phyloP scores from a whole-genome alignment of 2,113 vertebrate species.

The Myiopsitta monachus region DNA sequence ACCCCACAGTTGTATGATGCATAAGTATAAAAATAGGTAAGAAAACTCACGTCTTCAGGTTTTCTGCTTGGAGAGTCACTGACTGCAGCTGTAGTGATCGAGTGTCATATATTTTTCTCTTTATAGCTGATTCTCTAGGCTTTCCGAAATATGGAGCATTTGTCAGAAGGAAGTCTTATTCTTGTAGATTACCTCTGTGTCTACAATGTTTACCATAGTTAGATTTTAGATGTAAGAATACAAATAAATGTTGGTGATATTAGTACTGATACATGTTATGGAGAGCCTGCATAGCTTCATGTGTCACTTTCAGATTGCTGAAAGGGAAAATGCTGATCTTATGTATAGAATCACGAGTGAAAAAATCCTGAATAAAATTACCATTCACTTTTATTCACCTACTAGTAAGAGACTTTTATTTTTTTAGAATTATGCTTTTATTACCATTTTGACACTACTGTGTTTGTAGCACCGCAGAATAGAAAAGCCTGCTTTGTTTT shows the following conservation, averaged over 20 bases:
- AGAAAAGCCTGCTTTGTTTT: not conserved
- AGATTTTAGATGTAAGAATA: not conserved
- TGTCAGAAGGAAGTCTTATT: not conserved
- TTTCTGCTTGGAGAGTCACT: not conserved
- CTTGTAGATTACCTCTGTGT: not conserved
- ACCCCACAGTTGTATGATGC: conserved; percentile 98
- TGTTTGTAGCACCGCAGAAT: not conserved
- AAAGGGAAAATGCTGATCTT: not conserved
- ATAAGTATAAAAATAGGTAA: conserved; percentile 94
- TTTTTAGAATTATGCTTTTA: not conserved
- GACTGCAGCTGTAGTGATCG: not conserved
- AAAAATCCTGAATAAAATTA: not conserved
- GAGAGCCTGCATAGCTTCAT: not conserved
- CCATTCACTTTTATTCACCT: not conserved
- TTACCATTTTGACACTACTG: not conserved
- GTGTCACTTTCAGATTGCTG: not conserved
- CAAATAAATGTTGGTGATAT: not conserved
- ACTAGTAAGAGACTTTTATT: not conserved
- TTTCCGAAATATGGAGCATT: not conserved
- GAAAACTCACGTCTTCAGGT: conserved; percentile 8
- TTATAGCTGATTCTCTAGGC: not conserved
- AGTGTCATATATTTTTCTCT: not conserved
- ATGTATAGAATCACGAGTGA: not conserved
- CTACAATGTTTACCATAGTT: not conserved
- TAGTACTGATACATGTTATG: not conserved